These are phyloP conservation scores for Phyllostomus hastatus DNA, from an alignment of 2,113 vertebrate species.

Conservation along the genomic window DNA sequence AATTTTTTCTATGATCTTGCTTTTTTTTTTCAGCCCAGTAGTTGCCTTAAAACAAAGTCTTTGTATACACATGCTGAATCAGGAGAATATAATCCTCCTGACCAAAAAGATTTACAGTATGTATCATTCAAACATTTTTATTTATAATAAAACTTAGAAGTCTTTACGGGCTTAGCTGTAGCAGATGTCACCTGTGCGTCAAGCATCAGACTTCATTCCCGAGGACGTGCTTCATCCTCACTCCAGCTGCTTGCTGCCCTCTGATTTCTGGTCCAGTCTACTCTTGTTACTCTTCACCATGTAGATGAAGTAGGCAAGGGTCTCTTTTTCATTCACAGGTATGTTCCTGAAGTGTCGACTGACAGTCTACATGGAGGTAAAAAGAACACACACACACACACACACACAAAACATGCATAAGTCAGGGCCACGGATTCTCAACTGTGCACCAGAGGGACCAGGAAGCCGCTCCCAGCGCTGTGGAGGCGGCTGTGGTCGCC, in stretches of 20 bases:
- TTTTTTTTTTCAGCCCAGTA: constrained; percentile 62
- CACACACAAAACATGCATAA: constrained; percentile 39
- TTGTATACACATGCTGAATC: constrained; percentile 74
- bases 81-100: constrained; percentile 75
- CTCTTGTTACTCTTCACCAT: constrained; percentile 99
- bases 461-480: not conserved
- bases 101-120: constrained; percentile 76
- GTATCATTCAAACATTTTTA: constrained; percentile 76
- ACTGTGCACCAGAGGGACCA: not conserved
- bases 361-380: constrained; percentile 87
- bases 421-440: constrained; percentile 46
- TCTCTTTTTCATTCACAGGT: constrained; percentile 98
- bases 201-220: constrained; percentile 26
- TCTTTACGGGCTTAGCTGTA: constrained; percentile 73
- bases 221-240: constrained; percentile 72
- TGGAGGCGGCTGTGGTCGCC: not conserved
- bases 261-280: constrained; percentile 95
- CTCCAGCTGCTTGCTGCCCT: constrained; percentile 91
- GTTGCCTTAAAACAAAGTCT: constrained; percentile 70
- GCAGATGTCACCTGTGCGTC: constrained; percentile 69
- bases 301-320: constrained; percentile 98
- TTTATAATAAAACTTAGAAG: constrained; percentile 78
- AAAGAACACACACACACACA: not conserved
- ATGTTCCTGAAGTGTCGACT: constrained; percentile 99
- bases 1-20: constrained; percentile 66